phyloP scores from a whole-genome alignment of 1,140 invertebrate species.

The Oryctes rhinoceros region DNA sequence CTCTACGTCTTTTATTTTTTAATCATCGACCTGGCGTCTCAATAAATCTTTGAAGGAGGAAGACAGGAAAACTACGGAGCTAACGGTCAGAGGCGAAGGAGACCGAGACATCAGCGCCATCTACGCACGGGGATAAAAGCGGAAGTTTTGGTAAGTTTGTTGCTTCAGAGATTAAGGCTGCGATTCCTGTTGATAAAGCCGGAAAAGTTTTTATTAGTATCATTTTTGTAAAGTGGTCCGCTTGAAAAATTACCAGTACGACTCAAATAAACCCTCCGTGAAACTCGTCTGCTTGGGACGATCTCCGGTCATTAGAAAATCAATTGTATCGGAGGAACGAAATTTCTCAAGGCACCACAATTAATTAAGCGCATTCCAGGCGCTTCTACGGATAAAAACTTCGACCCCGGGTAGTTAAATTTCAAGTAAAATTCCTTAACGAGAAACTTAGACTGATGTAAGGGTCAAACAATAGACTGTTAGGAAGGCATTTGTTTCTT shows the following conservation, averaged over 20 bases:
- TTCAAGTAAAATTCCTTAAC: neutral
- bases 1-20: conserved; percentile 5
- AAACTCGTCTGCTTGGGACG: no score
- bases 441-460: neutral
- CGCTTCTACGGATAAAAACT: neutral
- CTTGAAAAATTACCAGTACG: no score
- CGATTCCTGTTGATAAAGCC: no score
- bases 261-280: no score
- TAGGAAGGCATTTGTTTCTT: no score
- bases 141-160: no score
- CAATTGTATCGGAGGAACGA: neutral
- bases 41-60: conserved; percentile 1
- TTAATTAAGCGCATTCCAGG: conserved; percentile 1
- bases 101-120: neutral
- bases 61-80: neutral
- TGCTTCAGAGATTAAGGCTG: no score
- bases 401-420: neutral
- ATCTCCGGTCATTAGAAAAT: neutral
- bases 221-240: no score
- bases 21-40: conserved; percentile 7
- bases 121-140: neutral
- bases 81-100: neutral
- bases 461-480: no score
- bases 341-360: neutral
- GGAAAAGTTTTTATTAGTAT: no score